Percentiles rank a stretch among this genome's conserved stretches.
Evolutionary conservation across 2,888 invertebrate genomes (phyloP).

Genomic region (Aporophyla nigra): DNA sequence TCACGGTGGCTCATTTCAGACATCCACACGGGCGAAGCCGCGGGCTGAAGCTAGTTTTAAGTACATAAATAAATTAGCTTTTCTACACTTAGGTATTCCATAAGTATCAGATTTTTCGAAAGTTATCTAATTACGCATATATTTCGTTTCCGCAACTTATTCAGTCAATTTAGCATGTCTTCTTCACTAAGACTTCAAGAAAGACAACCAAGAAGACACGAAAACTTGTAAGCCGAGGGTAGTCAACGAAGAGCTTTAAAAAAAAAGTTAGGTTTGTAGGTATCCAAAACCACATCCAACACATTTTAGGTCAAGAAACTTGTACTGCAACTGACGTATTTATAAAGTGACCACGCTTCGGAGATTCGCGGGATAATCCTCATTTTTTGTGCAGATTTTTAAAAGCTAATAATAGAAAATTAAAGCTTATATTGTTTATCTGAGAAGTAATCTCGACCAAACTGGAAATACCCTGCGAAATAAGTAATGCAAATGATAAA

Average conservation of each 20-base stretch:
- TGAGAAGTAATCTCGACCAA: neutral
- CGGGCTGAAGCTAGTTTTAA: too few relatives aligned
- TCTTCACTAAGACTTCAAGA: too few relatives aligned
- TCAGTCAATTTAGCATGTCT: neutral
- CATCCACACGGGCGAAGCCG: too few relatives aligned
- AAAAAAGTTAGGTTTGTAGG: neutral
- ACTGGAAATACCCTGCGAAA: constrained; percentile 28
- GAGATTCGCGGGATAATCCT: constrained; percentile 16
- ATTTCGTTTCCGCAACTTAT: neutral
- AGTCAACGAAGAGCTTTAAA: neutral
- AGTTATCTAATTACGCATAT: neutral
- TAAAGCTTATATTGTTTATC: neutral
- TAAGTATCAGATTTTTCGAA: too few relatives aligned
- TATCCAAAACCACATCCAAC: neutral
- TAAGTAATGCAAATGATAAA: constrained; percentile 13
- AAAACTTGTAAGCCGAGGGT: neutral
- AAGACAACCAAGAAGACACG: too few relatives aligned
- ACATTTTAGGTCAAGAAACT: constrained; percentile 40
- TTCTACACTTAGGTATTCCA: too few relatives aligned
- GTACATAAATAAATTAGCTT: too few relatives aligned
- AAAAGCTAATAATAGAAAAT: neutral
- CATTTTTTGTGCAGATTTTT: constrained; percentile 13
- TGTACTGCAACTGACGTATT: constrained; percentile 9
- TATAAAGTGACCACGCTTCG: constrained; percentile 22
- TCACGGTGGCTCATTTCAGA: too few relatives aligned